Conservation (phyloP, 2,888 invertebrate species). For the Erebia palarica region DNA sequence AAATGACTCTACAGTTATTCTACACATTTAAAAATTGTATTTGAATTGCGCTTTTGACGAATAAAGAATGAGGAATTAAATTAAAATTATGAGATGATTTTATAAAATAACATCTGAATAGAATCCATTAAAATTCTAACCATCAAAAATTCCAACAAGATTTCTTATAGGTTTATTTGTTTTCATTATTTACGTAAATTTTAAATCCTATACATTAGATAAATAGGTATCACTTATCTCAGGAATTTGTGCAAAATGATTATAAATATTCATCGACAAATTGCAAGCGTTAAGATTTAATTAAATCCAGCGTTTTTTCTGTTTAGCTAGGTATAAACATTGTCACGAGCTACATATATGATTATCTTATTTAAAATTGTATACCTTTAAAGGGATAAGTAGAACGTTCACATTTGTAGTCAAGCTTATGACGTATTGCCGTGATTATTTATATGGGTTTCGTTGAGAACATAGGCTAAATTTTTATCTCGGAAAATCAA, state of each 20-base stretch:
- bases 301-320: neutral
- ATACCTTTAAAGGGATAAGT: neutral
- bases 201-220: neutral
- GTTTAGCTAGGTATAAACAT: constrained; percentile 3
- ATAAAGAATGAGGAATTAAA: too few species aligned
- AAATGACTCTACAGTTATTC: too few species aligned
- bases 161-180: too few species aligned
- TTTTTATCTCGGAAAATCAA: too few species aligned
- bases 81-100: too few species aligned
- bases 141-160: too few species aligned
- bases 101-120: too few species aligned
- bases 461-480: too few species aligned
- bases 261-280: constrained; percentile 12
- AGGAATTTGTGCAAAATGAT: neutral
- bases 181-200: neutral
- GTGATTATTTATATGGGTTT: too few species aligned
- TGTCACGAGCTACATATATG: constrained; percentile 14
- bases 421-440: neutral
- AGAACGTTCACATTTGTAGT: neutral
- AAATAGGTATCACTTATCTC: neutral
- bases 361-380: neutral
- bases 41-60: too few species aligned
- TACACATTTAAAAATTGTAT: too few species aligned
- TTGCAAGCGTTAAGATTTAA: constrained; percentile 10
- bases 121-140: too few species aligned